Conservation (phyloP, 1,140 invertebrate species). For the Phymastichus coffea region DNA sequence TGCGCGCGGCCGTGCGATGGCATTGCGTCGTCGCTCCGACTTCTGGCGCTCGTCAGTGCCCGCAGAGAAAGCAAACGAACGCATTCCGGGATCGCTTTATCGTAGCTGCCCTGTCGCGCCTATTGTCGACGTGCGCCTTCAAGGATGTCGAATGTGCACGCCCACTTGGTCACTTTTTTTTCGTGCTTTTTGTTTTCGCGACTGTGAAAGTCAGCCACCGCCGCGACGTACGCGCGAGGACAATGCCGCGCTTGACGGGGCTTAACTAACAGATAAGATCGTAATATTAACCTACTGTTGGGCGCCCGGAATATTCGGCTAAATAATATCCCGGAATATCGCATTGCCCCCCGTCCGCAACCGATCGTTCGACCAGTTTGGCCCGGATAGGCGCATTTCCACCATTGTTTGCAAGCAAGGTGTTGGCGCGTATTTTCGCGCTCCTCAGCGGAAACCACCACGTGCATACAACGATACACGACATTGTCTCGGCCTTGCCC, state of each 20-base stretch:
- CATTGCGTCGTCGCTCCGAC: conserved; percentile 1
- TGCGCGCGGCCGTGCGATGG: too few species aligned
- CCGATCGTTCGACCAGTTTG: too few species aligned
- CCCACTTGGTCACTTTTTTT: conserved; percentile 10
- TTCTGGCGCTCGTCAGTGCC: neutral
- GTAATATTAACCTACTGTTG: too few species aligned
- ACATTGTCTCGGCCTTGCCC: conserved; percentile 28
- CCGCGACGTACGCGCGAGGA: neutral
- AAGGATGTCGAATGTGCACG: conserved; percentile 13
- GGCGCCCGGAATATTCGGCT: too few species aligned
- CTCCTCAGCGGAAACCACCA: conserved; percentile 11
- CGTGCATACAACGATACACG: conserved; percentile 27
- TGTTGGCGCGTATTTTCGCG: conserved; percentile 1
- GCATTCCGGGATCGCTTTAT: neutral
- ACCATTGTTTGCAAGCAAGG: conserved; percentile 23
- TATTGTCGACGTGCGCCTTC: conserved; percentile 21
- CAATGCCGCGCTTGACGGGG: too few species aligned
- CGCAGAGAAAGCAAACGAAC: neutral
- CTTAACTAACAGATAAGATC: too few species aligned
- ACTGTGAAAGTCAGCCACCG: conserved; percentile 9
- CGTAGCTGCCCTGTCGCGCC: neutral
- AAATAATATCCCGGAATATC: too few species aligned
- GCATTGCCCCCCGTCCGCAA: too few species aligned
- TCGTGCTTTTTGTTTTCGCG: neutral
- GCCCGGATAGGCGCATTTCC: neutral